Conservation (phyloP, 2,113 vertebrate genomes). For the Notothenia coriiceps region DNA sequence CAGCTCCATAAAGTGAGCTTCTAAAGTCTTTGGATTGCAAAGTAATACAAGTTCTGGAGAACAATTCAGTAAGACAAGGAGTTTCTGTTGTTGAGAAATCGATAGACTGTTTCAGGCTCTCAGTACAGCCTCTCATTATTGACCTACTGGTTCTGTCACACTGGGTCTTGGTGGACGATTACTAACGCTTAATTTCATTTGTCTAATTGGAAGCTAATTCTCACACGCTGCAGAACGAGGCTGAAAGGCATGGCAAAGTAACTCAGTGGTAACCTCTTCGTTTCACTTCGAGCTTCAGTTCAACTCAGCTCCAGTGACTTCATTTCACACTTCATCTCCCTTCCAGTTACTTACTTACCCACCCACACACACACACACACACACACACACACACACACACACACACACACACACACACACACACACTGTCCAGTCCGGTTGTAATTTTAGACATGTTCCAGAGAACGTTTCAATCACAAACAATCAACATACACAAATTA, state of each 20-base stretch:
- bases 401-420: slow-evolving; percentile 7
- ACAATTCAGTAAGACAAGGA: slow-evolving; percentile 10
- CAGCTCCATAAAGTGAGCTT: neutral
- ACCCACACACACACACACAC: neutral
- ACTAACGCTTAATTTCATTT: slow-evolving; percentile 53
- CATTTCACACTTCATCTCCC: slow-evolving; percentile 67
- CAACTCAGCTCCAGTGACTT: slow-evolving; percentile 61
- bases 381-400: slow-evolving; percentile 5
- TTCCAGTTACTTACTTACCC: slow-evolving; percentile 33
- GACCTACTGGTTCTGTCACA: slow-evolving; percentile 37
- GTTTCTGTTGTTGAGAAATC: neutral
- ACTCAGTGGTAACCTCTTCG: slow-evolving; percentile 13
- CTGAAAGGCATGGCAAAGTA: slow-evolving; percentile 25
- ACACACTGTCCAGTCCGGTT: slow-evolving; percentile 13
- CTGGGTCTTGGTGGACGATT: slow-evolving; percentile 39
- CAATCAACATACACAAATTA: slow-evolving; percentile 73
- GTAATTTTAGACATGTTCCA: slow-evolving; percentile 53
- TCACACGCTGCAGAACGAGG: slow-evolving; percentile 26
- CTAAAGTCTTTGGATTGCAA: slow-evolving; percentile 4
- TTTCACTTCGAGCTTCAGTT: slow-evolving; percentile 40
- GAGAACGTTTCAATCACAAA: slow-evolving; percentile 59
- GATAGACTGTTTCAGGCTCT: neutral
- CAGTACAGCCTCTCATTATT: slow-evolving; percentile 28
- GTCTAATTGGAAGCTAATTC: slow-evolving; percentile 57
- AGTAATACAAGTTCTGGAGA: neutral